Percentiles rank a stretch among this genome's conserved stretches.
Conservation (phyloP, 2,113 vertebrate genomes). For the Zosterops pallidus region DNA sequence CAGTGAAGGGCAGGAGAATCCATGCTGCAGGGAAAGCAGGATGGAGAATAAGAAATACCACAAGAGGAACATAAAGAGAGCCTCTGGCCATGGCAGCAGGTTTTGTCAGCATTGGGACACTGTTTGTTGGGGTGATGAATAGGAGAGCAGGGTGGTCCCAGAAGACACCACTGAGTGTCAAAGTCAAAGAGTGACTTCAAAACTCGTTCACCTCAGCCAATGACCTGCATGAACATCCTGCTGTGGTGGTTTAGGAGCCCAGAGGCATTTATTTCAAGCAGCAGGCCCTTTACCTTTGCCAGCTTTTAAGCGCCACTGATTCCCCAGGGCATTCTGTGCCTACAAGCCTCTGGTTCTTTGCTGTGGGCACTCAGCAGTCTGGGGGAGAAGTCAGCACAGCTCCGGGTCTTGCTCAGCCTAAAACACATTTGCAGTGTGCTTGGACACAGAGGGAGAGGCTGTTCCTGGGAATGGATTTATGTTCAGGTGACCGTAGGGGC, state of each 20-base stretch:
- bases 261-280: neutral
- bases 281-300: neutral
- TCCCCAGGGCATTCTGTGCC: neutral
- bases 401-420: neutral
- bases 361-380: neutral
- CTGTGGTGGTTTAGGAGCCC: neutral
- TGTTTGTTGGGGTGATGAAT: neutral
- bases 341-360: neutral
- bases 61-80: neutral
- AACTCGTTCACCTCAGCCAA: fast-evolving
- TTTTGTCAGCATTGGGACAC: neutral
- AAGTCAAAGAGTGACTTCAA: neutral
- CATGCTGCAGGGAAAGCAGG: neutral
- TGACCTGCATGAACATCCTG: fast-evolving
- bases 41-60: neutral
- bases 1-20: neutral
- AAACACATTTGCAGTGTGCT: neutral
- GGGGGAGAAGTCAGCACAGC: neutral
- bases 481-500: neutral
- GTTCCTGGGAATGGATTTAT: neutral
- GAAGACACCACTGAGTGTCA: neutral
- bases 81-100: neutral
- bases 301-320: neutral
- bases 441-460: neutral
- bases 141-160: neutral